phyloP scores from a whole-genome alignment of 2,888 invertebrate genomes.

The Pogonocherus hispidulus region DNA sequence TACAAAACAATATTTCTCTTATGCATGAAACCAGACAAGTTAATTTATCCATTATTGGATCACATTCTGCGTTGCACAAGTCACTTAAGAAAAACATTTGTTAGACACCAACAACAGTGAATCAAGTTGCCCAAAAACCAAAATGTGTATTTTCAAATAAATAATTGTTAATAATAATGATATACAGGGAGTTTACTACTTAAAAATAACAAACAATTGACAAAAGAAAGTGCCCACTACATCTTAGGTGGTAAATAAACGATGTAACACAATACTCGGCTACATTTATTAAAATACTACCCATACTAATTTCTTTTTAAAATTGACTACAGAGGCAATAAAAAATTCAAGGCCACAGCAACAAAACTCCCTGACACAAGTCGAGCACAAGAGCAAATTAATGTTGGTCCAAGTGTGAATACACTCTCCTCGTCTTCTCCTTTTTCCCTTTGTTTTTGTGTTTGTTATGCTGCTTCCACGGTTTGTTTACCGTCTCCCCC shows the following conservation, averaged over 20 bases:
- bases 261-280: constrained; percentile 3
- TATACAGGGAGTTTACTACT: too few species aligned
- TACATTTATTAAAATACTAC: constrained; percentile 14
- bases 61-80: too few species aligned
- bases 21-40: too few species aligned
- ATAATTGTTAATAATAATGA: too few species aligned
- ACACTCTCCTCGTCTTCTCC: constrained; percentile 91
- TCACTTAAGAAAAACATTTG: too few species aligned
- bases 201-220: too few species aligned
- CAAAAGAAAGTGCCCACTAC: too few species aligned
- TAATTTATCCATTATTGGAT: too few species aligned
- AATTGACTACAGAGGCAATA: background rate
- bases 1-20: too few species aligned
- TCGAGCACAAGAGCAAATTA: constrained; percentile 60
- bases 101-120: too few species aligned
- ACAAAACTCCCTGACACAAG: background rate
- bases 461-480: constrained; percentile 86
- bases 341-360: background rate
- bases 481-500: constrained; percentile 69
- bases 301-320: background rate
- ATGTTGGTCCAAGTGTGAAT: constrained; percentile 87
- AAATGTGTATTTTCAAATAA: too few species aligned
- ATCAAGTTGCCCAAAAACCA: too few species aligned
- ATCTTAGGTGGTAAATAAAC: background rate
- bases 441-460: constrained; percentile 91